phyloP scores from a whole-genome alignment of 1,140 invertebrate genomes.

The Drosophila baimaii region DNA sequence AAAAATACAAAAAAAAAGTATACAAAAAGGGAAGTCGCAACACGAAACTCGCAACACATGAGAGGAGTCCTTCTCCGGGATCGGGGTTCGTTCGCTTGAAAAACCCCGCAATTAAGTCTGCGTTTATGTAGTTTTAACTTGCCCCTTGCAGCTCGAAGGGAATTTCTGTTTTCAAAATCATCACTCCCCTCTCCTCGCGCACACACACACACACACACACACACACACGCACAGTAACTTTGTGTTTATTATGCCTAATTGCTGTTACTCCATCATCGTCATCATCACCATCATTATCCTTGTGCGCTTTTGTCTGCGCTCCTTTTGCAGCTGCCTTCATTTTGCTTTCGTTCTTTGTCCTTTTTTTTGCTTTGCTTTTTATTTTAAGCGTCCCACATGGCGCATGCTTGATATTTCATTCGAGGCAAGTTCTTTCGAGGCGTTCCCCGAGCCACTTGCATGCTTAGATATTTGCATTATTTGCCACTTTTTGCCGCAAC shows the following conservation, averaged over 20 bases:
- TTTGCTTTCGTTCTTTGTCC: slow-evolving; percentile 42
- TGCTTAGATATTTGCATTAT: slow-evolving; percentile 63
- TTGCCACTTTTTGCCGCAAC: slow-evolving; percentile 60
- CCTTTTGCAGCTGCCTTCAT: slow-evolving; percentile 73
- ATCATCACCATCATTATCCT: slow-evolving; percentile 43
- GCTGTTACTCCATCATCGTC: slow-evolving; percentile 73
- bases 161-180: neutral
- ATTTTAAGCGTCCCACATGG: slow-evolving; percentile 37
- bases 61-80: slow-evolving; percentile 1
- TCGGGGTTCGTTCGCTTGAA: slow-evolving; percentile 72
- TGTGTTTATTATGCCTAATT: slow-evolving; percentile 83
- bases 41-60: slow-evolving; percentile 24
- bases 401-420: slow-evolving; percentile 68
- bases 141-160: slow-evolving; percentile 7
- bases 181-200: neutral
- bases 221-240: slow-evolving; percentile 60
- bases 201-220: neutral
- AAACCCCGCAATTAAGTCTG: slow-evolving; percentile 79
- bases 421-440: slow-evolving; percentile 36
- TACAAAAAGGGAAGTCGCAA: slow-evolving; percentile 42
- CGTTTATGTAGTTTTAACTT: slow-evolving; percentile 56
- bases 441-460: slow-evolving; percentile 59
- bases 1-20: slow-evolving; percentile 30
- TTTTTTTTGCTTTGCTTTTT: slow-evolving; percentile 13
- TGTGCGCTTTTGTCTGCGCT: slow-evolving; percentile 69